A percentile compares a stretch with the other conserved stretches of the same genome.
Conservation (phyloP, 2,888 invertebrate species). For the Creontiades dilutus region DNA sequence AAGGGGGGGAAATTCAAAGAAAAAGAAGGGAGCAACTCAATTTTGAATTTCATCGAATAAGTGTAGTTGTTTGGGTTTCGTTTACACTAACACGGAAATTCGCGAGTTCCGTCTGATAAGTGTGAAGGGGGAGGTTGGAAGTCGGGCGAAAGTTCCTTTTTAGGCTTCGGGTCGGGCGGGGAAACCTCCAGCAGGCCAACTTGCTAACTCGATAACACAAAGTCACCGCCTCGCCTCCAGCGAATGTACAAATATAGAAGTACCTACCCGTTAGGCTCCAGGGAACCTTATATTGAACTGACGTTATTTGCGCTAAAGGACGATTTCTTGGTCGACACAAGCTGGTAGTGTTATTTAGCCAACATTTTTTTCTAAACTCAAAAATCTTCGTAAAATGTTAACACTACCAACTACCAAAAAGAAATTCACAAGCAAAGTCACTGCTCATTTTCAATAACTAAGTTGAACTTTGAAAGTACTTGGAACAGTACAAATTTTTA, state of each 20-base stretch:
- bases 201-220: conserved; percentile 58
- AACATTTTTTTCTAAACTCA: too few species aligned
- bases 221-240: conserved; percentile 31
- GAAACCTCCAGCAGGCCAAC: conserved; percentile 33
- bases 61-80: conserved; percentile 47
- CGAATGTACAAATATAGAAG: conserved; percentile 49
- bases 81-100: conserved; percentile 40
- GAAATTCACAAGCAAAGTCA: too few species aligned
- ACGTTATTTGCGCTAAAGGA: too few species aligned
- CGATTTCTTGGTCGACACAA: too few species aligned
- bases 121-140: not conserved
- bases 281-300: conserved; percentile 1
- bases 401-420: too few species aligned
- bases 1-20: not conserved
- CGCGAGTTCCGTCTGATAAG: conserved; percentile 30
- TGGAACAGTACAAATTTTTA: too few species aligned
- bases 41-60: conserved; percentile 30
- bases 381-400: too few species aligned
- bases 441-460: too few species aligned
- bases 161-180: not conserved
- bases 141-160: conserved; percentile 20
- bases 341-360: too few species aligned
- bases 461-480: too few species aligned
- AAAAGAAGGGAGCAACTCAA: not conserved
- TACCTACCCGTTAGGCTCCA: not conserved